phyloP scores from a whole-genome alignment of 2,797 vertebrate species.

The Hyperoplus immaculatus region DNA sequence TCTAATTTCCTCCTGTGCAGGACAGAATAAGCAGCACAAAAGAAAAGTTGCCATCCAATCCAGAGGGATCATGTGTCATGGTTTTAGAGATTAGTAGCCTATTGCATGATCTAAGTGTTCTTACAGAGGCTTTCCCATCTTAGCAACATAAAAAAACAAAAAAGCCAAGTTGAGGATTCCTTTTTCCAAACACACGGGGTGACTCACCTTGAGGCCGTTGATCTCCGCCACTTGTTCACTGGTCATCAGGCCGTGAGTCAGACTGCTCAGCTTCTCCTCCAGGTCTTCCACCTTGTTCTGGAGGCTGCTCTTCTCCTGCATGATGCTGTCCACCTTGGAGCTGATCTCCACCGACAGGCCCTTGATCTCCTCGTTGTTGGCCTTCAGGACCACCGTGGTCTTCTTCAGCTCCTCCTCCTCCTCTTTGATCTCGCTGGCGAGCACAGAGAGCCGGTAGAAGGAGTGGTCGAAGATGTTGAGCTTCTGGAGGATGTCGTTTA shows the following conservation, averaged over 20 bases:
- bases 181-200: background rate
- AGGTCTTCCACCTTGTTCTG: slow-evolving; percentile 89
- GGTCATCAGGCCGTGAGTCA: slow-evolving; percentile 81
- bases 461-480: slow-evolving; percentile 92
- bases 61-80: background rate
- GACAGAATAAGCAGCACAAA: background rate
- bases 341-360: slow-evolving; percentile 90
- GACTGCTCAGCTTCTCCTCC: slow-evolving; percentile 89
- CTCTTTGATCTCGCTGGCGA: slow-evolving; percentile 92
- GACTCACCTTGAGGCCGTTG: slow-evolving; percentile 90
- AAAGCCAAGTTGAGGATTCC: background rate
- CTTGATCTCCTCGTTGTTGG: slow-evolving; percentile 92
- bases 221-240: slow-evolving; percentile 85
- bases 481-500: slow-evolving; percentile 93
- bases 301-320: slow-evolving; percentile 89
- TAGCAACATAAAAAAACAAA: background rate
- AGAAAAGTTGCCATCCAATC: background rate
- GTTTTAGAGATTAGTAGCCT: background rate
- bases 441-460: slow-evolving; percentile 89
- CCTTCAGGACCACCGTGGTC: slow-evolving; percentile 89
- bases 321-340: slow-evolving; percentile 90
- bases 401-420: slow-evolving; percentile 93
- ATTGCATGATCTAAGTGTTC: background rate
- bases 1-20: background rate
- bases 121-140: background rate